These are phyloP conservation scores for Drosophila rubida DNA, from an alignment of 2,888 invertebrate species.

Conservation along the genomic window DNA sequence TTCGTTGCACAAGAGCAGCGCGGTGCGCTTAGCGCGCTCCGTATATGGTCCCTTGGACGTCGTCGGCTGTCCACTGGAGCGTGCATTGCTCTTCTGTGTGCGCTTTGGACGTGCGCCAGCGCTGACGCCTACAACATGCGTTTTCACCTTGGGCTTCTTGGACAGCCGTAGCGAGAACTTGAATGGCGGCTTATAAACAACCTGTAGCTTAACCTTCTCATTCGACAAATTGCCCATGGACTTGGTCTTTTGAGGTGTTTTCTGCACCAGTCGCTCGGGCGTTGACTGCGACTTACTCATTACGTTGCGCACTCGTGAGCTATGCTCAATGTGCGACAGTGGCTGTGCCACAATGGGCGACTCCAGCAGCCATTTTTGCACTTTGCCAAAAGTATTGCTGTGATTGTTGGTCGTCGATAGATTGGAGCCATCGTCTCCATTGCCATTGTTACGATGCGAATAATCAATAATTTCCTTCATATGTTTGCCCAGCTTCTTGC, in stretches of 20 bases:
- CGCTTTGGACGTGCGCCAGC: constrained; percentile 76
- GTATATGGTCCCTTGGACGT: constrained; percentile 46
- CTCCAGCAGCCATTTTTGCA: constrained; percentile 93
- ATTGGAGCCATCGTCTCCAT: constrained; percentile 82
- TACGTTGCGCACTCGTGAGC: constrained; percentile 83
- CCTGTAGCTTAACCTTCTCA: constrained; percentile 91
- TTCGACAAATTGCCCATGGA: constrained; percentile 89
- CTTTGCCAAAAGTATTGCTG: constrained; percentile 88
- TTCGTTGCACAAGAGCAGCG: constrained; percentile 81
- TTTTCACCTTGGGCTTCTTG: constrained; percentile 84
- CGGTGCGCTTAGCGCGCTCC: constrained; percentile 80
- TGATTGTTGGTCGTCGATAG: constrained; percentile 85
- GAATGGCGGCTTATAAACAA: constrained; percentile 94
- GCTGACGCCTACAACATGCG: constrained; percentile 82
- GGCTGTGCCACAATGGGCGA: constrained; percentile 87
- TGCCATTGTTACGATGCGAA: constrained; percentile 76
- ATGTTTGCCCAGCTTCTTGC: constrained; percentile 85
- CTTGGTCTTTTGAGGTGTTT: constrained; percentile 88
- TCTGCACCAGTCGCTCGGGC: constrained; percentile 89
- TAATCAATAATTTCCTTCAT: constrained; percentile 92
- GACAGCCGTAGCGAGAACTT: constrained; percentile 92
- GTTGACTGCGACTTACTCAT: constrained; percentile 94
- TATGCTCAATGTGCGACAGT: constrained; percentile 84
- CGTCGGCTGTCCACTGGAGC: constrained; percentile 49
- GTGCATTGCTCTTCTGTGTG: constrained; percentile 66